Percentiles rank a stretch among this genome's conserved stretches.
These are phyloP conservation scores for Acomys russatus DNA, from an alignment of 2,797 vertebrate species.

Conservation along the genomic window DNA sequence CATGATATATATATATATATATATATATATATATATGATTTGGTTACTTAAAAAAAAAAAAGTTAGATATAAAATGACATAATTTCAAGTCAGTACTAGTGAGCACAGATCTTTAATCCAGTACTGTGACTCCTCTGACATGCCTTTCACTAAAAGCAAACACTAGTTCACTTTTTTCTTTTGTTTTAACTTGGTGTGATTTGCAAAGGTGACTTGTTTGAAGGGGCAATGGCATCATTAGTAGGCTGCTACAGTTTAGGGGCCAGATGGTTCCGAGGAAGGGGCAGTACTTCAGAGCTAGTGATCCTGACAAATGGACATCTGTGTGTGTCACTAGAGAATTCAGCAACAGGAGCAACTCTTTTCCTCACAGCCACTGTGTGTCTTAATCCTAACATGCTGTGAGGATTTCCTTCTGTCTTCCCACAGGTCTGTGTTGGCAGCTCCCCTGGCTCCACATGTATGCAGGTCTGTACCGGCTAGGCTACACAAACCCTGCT, in stretches of 20 bases:
- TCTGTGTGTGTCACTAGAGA: not conserved
- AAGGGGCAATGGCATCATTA: not conserved
- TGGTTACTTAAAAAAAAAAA: not conserved
- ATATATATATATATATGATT: not conserved
- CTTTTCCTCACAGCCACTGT: not conserved
- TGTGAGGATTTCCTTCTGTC: not conserved
- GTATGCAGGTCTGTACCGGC: too few species aligned
- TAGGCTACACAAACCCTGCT: not conserved
- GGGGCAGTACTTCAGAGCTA: not conserved
- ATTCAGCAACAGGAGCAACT: not conserved
- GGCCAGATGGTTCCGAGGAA: not conserved
- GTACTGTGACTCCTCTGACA: not conserved
- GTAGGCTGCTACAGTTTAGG: not conserved
- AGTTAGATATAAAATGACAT: not conserved
- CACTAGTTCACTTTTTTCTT: not conserved
- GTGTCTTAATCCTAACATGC: not conserved
- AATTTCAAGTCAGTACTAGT: not conserved
- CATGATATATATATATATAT: not conserved
- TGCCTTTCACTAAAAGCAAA: conserved; percentile 38
- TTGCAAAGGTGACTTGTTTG: conserved; percentile 35
- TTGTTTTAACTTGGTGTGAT: not conserved
- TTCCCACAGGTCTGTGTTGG: not conserved
- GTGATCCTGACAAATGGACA: not conserved
- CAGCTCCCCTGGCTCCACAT: not conserved
- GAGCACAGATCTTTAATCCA: not conserved